Evolutionary conservation across 2,113 vertebrate species (phyloP).

Genomic region (Prionailurus viverrinus): DNA sequence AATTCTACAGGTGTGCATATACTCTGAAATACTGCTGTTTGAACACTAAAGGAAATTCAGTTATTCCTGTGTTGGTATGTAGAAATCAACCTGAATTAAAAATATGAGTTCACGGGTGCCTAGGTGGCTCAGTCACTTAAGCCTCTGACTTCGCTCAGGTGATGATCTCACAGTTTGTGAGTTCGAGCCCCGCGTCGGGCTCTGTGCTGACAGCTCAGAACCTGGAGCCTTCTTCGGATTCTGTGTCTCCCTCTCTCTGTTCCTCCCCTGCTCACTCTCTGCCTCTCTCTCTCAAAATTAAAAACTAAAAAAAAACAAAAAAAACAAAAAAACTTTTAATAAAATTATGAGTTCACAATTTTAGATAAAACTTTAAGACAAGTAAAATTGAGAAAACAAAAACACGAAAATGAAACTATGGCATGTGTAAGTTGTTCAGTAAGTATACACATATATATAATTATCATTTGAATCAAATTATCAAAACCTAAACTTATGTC

Average conservation of each 20-base stretch:
- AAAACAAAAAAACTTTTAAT: neutral
- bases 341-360: neutral
- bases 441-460: neutral
- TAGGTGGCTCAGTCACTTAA: too few species aligned
- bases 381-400: neutral
- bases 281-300: too few species aligned
- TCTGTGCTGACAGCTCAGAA: too few species aligned
- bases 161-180: too few species aligned
- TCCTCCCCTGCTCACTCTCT: too few species aligned
- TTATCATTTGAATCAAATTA: neutral
- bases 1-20: neutral
- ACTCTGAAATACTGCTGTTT: neutral
- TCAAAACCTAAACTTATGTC: neutral
- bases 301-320: too few species aligned
- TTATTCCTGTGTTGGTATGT: neutral
- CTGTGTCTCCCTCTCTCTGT: too few species aligned
- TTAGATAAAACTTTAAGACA: neutral
- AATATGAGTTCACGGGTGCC: neutral
- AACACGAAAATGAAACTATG: neutral
- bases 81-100: neutral
- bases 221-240: too few species aligned
- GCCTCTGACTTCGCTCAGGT: too few species aligned
- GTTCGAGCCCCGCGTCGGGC: fast-evolving
- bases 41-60: neutral
- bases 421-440: neutral